A percentile compares a stretch with the other conserved stretches of the same genome.
phyloP scores from a whole-genome alignment of 1,140 invertebrate genomes.

The Venturia canescens region DNA sequence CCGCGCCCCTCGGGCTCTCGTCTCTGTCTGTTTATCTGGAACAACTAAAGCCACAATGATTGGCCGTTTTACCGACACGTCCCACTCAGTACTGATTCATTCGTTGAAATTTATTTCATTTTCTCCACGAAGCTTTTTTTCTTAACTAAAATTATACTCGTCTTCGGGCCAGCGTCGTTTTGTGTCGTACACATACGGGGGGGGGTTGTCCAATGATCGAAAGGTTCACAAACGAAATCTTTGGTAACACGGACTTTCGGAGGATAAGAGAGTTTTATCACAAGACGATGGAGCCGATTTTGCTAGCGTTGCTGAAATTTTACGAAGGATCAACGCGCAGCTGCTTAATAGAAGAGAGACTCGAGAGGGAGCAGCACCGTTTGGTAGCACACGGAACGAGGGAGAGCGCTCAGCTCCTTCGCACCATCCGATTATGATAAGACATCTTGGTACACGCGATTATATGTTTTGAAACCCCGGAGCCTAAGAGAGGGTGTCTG shows the following conservation, averaged over 20 bases:
- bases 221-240: too few species aligned
- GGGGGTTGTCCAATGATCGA: too few species aligned
- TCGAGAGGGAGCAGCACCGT: background rate
- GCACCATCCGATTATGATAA: slow-evolving; percentile 49
- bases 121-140: background rate
- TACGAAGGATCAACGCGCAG: background rate
- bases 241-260: background rate
- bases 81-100: background rate
- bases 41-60: background rate
- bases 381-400: background rate
- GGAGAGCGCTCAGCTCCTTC: slow-evolving; percentile 8
- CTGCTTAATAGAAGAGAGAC: slow-evolving; percentile 1
- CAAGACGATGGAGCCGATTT: background rate
- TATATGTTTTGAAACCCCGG: slow-evolving; percentile 38
- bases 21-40: slow-evolving; percentile 17
- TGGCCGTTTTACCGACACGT: background rate
- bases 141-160: background rate
- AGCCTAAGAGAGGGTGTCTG: slow-evolving; percentile 15
- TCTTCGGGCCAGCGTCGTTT: too few species aligned
- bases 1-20: slow-evolving; percentile 7
- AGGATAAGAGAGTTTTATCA: background rate
- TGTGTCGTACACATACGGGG: too few species aligned
- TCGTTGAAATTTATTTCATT: background rate
- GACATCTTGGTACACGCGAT: slow-evolving; percentile 51
- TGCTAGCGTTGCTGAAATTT: background rate